Evolutionary conservation across 2,888 invertebrate species (phyloP).

Genomic region (Acleris holmiana): DNA sequence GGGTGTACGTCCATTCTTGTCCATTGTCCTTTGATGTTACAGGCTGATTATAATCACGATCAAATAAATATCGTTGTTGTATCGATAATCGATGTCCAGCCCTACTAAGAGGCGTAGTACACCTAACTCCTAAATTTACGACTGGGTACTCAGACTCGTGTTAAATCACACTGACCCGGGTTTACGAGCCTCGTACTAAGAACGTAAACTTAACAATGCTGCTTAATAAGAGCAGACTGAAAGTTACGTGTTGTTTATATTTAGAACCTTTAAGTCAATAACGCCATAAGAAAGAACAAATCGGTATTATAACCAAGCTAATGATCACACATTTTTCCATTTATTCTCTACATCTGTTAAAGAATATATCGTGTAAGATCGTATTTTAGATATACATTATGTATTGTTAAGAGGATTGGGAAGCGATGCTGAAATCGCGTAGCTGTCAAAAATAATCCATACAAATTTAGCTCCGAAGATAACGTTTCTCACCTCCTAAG

Average conservation of each 20-base stretch:
- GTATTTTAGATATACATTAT: too few species aligned
- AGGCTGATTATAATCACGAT: too few species aligned
- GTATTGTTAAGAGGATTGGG: too few species aligned
- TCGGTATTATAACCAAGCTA: background rate
- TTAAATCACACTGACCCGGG: slow-evolving; percentile 35
- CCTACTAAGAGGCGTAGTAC: slow-evolving; percentile 24
- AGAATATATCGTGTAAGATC: too few species aligned
- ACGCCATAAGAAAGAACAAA: background rate
- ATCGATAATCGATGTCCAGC: slow-evolving; percentile 8
- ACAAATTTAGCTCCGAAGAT: too few species aligned
- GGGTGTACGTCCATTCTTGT: too few species aligned
- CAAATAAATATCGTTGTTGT: background rate
- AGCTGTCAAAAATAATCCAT: too few species aligned
- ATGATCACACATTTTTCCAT: background rate
- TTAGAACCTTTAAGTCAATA: background rate
- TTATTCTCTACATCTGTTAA: too few species aligned
- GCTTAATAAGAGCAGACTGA: slow-evolving; percentile 13
- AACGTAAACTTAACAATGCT: slow-evolving; percentile 21
- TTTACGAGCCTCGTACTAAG: slow-evolving; percentile 24
- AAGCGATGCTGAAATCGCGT: too few species aligned
- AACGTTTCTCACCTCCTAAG: too few species aligned
- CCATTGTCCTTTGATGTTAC: too few species aligned
- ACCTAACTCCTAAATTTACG: slow-evolving; percentile 37
- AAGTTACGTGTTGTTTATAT: background rate
- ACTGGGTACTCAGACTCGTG: slow-evolving; percentile 24